Evolutionary conservation across 2,797 vertebrate genomes (phyloP).

Genomic region (Notoglanidium macrostoma): DNA sequence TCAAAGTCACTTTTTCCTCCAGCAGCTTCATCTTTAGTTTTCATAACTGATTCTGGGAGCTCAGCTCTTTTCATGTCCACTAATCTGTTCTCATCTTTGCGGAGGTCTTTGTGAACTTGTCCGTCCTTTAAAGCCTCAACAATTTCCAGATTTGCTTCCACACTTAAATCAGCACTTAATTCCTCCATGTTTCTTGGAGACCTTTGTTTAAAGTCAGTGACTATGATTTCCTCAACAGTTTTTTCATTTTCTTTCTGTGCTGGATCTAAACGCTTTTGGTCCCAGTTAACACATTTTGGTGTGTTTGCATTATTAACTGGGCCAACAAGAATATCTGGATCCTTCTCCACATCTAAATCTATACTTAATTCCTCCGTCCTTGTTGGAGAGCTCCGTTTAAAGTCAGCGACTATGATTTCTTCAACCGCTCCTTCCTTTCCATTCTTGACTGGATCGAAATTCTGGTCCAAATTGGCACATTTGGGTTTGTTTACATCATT

Average conservation of each 20-base stretch:
- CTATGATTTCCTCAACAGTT: background rate
- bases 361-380: background rate
- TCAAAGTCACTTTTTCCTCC: slow-evolving; percentile 19
- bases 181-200: slow-evolving; percentile 15
- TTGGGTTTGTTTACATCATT: background rate
- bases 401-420: background rate
- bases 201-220: background rate
- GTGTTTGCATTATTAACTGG: background rate
- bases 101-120: background rate
- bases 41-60: background rate
- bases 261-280: background rate
- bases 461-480: background rate
- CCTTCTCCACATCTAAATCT: background rate
- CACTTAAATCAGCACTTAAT: background rate
- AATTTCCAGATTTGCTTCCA: background rate
- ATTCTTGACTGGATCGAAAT: background rate
- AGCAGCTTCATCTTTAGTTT: background rate
- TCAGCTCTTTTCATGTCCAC: background rate
- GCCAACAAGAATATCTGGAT: background rate
- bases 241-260: background rate
- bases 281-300: background rate
- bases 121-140: background rate
- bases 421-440: background rate
- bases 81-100: background rate
- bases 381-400: slow-evolving; percentile 14